Conservation (phyloP, 2,888 invertebrate species). For the Amphiduros pacificus region DNA sequence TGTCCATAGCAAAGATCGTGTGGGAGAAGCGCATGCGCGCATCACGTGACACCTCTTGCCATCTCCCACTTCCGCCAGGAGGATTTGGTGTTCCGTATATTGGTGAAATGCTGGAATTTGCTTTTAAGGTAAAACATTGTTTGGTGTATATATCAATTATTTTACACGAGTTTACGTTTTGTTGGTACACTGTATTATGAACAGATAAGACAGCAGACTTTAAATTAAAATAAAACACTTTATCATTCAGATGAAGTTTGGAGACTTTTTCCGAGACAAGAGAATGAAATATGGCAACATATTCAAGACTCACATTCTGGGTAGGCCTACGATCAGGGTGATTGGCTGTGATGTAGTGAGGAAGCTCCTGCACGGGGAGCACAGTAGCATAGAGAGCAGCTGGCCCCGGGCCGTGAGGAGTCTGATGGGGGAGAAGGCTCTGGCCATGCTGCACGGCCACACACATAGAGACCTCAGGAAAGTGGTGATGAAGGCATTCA, state of each 20-base stretch:
- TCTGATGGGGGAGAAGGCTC: not conserved
- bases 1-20: no score
- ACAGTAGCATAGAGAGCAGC: slow-evolving; percentile 21
- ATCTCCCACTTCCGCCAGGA: slow-evolving; percentile 46
- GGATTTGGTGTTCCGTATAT: slow-evolving; percentile 45
- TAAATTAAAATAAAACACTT: no score
- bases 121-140: slow-evolving; percentile 29
- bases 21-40: no score
- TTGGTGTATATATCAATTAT: no score
- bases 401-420: not conserved
- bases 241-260: no score
- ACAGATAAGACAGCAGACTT: no score
- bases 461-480: not conserved
- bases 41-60: slow-evolving; percentile 18
- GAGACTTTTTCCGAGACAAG: slow-evolving; percentile 7
- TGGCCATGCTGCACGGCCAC: not conserved
- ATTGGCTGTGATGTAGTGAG: slow-evolving; percentile 39
- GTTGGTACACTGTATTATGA: no score
- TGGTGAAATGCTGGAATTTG: slow-evolving; percentile 44
- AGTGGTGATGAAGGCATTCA: not conserved
- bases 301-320: slow-evolving; percentile 50
- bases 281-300: slow-evolving; percentile 36
- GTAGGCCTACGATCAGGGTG: slow-evolving; percentile 48
- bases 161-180: no score
- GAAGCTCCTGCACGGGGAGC: slow-evolving; percentile 42